Evolutionary conservation across 2,797 vertebrate species (phyloP).

Genomic region (Melanogrammus aeglefinus): DNA sequence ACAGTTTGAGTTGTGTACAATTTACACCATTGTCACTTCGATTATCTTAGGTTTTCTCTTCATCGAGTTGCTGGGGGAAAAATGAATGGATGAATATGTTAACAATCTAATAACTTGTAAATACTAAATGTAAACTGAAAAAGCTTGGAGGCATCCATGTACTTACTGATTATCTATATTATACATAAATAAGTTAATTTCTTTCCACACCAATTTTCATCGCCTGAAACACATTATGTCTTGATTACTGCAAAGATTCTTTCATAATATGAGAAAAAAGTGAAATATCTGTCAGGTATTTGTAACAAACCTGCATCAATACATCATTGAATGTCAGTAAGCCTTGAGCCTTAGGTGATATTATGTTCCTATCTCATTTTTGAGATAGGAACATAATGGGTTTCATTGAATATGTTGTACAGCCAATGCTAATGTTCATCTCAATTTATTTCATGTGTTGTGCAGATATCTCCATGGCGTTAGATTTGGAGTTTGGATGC

Average conservation of each 20-base stretch:
- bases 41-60: background rate
- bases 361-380: too few relatives aligned
- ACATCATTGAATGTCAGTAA: background rate
- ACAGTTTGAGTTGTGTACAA: background rate
- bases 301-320: background rate
- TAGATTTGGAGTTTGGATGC: background rate
- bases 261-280: background rate
- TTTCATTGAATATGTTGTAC: background rate
- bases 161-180: background rate
- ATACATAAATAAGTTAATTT: background rate
- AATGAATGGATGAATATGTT: background rate
- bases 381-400: background rate
- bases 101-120: background rate
- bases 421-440: background rate
- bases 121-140: slow-evolving; percentile 1
- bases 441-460: background rate
- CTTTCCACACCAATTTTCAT: background rate
- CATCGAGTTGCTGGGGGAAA: background rate
- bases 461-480: background rate
- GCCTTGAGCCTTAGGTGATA: background rate
- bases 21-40: background rate
- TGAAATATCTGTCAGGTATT: background rate
- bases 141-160: background rate
- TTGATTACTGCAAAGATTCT: background rate
- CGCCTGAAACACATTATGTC: background rate